These are phyloP conservation scores for Cairina moschata DNA, from an alignment of 2,113 vertebrate genomes.

Conservation along the genomic window DNA sequence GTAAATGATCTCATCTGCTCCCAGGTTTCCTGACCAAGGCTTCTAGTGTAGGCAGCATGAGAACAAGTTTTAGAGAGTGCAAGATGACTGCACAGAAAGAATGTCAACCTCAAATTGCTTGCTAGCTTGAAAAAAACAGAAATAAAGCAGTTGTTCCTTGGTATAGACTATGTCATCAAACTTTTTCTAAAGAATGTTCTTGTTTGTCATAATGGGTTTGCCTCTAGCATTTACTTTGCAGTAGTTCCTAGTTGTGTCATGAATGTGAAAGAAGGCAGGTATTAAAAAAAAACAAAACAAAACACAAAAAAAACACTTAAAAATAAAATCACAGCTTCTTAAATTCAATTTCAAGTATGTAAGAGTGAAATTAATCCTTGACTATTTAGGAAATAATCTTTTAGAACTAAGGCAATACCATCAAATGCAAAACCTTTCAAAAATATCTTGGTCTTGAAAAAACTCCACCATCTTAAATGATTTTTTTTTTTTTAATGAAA, in stretches of 20 bases:
- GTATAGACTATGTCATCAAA: not conserved
- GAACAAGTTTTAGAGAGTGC: not conserved
- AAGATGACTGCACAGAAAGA: not conserved
- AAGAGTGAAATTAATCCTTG: not conserved
- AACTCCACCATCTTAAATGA: not conserved
- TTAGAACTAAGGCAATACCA: not conserved
- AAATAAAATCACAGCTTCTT: not conserved
- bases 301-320: not conserved
- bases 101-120: not conserved
- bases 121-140: not conserved
- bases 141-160: not conserved
- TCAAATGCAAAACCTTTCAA: not conserved
- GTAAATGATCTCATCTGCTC: not conserved
- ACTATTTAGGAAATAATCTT: not conserved
- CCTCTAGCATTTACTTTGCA: not conserved
- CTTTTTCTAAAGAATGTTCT: not conserved
- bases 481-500: not conserved
- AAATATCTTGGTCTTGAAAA: not conserved
- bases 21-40: not conserved
- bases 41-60: not conserved
- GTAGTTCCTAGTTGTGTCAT: not conserved
- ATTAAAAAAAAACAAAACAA: not conserved
- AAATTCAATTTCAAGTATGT: not conserved
- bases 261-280: not conserved
- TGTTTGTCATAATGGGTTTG: not conserved